Evolutionary conservation across 2,113 vertebrate species (phyloP), one percentile per base, ranked within the genome.

Genomic region (Cathartes aura): DNA sequence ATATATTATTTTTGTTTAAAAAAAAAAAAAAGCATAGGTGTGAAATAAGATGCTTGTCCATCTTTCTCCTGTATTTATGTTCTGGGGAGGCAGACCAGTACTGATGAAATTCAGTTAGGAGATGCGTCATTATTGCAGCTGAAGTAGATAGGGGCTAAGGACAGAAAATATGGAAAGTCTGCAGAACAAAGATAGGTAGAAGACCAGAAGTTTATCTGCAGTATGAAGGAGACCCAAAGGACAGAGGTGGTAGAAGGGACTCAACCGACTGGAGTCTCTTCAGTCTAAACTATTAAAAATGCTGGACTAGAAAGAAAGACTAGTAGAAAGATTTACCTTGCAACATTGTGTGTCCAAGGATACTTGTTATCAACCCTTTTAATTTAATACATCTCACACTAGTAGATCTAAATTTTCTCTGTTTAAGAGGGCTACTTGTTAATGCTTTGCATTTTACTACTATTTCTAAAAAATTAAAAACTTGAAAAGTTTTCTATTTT

Each of bases 211-310:
- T 62, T 80, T 79, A 8, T 40, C 11, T 62, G 10, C 27, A 50
- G 14, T 55, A 55, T 0, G 2, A 86, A 58, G 23, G 3, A 74
- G 4, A 71, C 5, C 1, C 6, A 59, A 82, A 45, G 0, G 2
- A 2, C 19, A 86, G 26, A 71, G 7, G 3, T 48, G 5, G 12
- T 29, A 15, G 9, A 67, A 82, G 22, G 9, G 21, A 62, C 15
- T 40, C 20, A 42, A 47, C 4, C 53, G 38, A 40, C 19, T 12
- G 22, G 32, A 36, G 9, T 67, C 7, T 34, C 22, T 67, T 85
- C 47, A n/a, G 5, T 30, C 11, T 56, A 40, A 63, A 48, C 16
- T 70, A 38, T 53, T 62, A 38, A 50, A 79, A 74, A 60, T 50
- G 2, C 5, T 50, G 6, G 3, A 68, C 11, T 62, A 16, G 26